Conservation (phyloP, 2,888 invertebrate species). For the Euplagia quadripunctaria region DNA sequence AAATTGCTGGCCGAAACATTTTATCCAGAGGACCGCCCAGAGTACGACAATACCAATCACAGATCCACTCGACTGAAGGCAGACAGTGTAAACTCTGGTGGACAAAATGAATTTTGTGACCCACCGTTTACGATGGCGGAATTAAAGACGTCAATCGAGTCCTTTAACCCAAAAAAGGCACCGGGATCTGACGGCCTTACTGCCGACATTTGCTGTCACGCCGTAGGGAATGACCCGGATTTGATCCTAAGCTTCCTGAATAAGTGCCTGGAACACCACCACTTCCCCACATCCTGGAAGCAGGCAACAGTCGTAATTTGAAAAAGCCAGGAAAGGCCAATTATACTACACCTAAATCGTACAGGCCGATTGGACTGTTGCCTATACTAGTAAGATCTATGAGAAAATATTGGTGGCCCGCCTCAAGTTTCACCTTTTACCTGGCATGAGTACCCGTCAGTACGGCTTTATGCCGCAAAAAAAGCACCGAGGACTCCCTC, state of each 20-base stretch:
- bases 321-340: conserved; percentile 20
- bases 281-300: conserved; percentile 25
- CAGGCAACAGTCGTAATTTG: conserved; percentile 2
- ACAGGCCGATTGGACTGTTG: conserved; percentile 17
- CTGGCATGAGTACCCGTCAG: conserved; percentile 7
- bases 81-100: too few relatives aligned
- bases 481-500: too few relatives aligned
- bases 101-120: too few relatives aligned
- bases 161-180: conserved; percentile 22
- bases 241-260: neutral
- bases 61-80: too few relatives aligned
- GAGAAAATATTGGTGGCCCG: conserved; percentile 24
- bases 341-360: conserved; percentile 4
- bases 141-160: too few relatives aligned
- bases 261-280: neutral
- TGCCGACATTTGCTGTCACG: neutral
- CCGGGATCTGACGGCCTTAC: neutral
- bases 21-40: too few relatives aligned
- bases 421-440: conserved; percentile 13
- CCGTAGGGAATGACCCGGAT: neutral
- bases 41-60: too few relatives aligned
- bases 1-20: too few relatives aligned
- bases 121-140: too few relatives aligned
- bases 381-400: conserved; percentile 3
- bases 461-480: neutral